A percentile compares a stretch with the other conserved stretches of the same genome.
Evolutionary conservation across 2,888 invertebrate genomes (phyloP).

Genomic region (Athrips mouffetella): DNA sequence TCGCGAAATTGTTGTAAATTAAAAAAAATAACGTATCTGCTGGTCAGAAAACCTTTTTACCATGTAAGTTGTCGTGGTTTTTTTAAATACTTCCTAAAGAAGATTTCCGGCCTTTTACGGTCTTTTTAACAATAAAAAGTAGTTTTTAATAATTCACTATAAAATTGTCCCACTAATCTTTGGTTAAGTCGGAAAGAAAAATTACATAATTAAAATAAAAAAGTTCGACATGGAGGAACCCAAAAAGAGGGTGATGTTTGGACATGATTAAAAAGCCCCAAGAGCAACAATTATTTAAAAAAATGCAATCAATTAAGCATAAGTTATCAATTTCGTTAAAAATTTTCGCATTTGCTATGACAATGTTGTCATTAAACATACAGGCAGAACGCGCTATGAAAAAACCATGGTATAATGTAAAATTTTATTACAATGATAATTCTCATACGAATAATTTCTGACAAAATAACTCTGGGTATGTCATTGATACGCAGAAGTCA

Average conservation of each 20-base stretch:
- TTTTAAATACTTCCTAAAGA: conserved; percentile 39
- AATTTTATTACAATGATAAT: too few species aligned
- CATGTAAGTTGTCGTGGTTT: conserved; percentile 13
- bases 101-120: conserved; percentile 49
- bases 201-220: neutral
- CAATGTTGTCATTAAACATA: too few species aligned
- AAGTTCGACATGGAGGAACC: neutral
- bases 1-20: conserved; percentile 26
- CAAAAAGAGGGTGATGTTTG: neutral
- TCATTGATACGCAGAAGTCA: too few species aligned
- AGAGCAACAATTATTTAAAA: conserved; percentile 32
- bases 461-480: too few species aligned
- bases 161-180: neutral
- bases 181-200: conserved; percentile 22
- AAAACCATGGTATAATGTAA: too few species aligned
- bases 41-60: conserved; percentile 44
- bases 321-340: too few species aligned
- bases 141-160: conserved; percentile 16
- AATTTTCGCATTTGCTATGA: too few species aligned
- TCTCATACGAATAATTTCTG: too few species aligned
- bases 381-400: too few species aligned
- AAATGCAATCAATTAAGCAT: too few species aligned
- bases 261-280: conserved; percentile 29
- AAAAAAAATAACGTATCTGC: conserved; percentile 45
- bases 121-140: conserved; percentile 36